These are phyloP conservation scores for Hydropsyche betteni DNA, from an alignment of 2,888 invertebrate species.

Conservation along the genomic window DNA sequence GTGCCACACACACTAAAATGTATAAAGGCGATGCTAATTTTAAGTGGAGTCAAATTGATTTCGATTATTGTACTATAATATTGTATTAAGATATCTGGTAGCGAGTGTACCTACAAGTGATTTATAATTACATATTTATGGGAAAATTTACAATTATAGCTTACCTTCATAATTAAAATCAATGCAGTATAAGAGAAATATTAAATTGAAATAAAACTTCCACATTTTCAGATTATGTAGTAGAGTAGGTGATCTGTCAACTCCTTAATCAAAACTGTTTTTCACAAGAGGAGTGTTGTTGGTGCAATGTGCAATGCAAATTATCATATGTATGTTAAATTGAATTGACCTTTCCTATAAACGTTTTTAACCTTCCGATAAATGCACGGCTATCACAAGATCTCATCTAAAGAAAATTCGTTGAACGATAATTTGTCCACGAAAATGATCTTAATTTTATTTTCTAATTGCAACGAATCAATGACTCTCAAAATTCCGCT, in stretches of 20 bases:
- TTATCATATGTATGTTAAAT: constrained; percentile 37
- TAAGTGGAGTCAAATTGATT: no score
- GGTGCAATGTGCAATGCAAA: background rate
- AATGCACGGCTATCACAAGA: no score
- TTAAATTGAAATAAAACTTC: background rate
- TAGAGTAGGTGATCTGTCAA: background rate
- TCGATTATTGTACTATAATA: no score
- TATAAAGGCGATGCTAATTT: no score
- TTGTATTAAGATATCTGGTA: no score
- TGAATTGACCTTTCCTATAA: constrained; percentile 49
- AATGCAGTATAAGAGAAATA: constrained; percentile 6
- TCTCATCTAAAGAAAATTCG: no score
- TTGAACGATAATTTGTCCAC: no score
- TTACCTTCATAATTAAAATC: constrained; percentile 4
- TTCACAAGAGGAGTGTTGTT: background rate
- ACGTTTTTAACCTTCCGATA: background rate
- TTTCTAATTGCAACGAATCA: constrained; percentile 83
- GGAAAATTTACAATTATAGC: background rate
- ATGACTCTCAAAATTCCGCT: constrained; percentile 87
- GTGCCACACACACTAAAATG: no score
- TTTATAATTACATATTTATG: background rate
- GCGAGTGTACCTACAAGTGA: background rate
- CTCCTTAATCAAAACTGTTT: background rate
- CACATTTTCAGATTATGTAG: background rate
- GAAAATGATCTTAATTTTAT: constrained; percentile 69